Conservation (phyloP, 2,797 vertebrate species). For the Hemitrygon akajei region DNA sequence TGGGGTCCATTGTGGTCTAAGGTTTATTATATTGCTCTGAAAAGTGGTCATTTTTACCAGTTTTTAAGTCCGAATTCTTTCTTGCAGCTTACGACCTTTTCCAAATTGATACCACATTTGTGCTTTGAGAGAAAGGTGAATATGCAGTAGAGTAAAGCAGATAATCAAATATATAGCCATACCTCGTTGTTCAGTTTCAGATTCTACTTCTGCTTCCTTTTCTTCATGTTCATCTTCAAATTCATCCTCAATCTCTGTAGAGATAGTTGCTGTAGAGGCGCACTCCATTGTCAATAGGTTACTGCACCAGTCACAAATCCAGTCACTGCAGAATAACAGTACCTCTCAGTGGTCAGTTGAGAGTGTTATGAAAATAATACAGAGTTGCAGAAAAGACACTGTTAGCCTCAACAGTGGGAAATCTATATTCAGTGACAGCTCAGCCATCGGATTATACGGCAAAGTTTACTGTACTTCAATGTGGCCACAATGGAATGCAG, state of each 20-base stretch:
- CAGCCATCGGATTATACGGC: too few species aligned
- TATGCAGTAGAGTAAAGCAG: not conserved
- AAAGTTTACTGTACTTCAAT: too few species aligned
- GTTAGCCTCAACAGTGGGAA: too few species aligned
- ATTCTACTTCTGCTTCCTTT: not conserved
- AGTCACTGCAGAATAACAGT: not conserved
- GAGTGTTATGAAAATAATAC: not conserved
- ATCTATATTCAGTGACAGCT: too few species aligned
- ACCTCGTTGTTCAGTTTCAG: slow-evolving; percentile 6
- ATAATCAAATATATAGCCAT: not conserved
- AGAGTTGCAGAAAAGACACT: not conserved
- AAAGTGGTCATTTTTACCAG: too few species aligned
- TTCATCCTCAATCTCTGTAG: not conserved
- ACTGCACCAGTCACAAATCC: not conserved
- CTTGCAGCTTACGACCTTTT: too few species aligned
- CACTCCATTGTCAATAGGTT: not conserved
- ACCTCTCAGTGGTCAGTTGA: not conserved
- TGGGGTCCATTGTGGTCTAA: too few species aligned
- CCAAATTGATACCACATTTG: too few species aligned
- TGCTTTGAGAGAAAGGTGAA: not conserved
- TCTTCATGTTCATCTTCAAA: not conserved
- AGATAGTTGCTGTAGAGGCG: not conserved
- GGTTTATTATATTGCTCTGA: too few species aligned
- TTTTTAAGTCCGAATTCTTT: too few species aligned
- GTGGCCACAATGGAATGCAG: too few species aligned